Evolutionary conservation across 2,888 invertebrate species (phyloP), one percentile per base, ranked within the genome.

Genomic region (Drosophila paracracens): DNA sequence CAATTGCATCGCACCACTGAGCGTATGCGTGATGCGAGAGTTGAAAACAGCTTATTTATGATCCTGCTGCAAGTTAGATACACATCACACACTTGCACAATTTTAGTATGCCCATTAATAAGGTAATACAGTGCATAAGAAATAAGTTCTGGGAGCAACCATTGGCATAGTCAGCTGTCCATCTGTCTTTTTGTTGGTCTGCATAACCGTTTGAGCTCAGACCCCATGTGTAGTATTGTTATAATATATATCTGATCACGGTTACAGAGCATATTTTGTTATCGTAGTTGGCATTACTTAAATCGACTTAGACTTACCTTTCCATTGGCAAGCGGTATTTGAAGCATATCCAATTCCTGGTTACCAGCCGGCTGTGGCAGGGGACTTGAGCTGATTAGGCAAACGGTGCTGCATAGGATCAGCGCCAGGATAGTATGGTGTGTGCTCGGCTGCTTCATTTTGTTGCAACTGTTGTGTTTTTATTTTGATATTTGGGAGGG

Each of bases 311-410:
- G 8, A 92, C 93, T 92, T 86, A 93, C 93, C 93, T 93, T 93
- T 83, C 91, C 92, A 85, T 92, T 89, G 54, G 83, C 79, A n/a
- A 93, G 83, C n/a, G 93, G 93, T 75, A 93, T 93, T 79, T 93
- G 92, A 65, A 93, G 79, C 59, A 93, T 83, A 80, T 93, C 93
- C 70, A 93, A 81, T 87, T 92, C 92, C 82, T 91, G 91, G 77
- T 92, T 90, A 58, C 81, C 90, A 64, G 88, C 89, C 53, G 93
- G 91, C 51, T 82, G 74, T 35, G 82, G 85, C 18, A 93, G 79
- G 50, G 93, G 93, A 62, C 90, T 82, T 61, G 92, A 93, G 62
- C 80, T 89, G 71, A 91, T 79, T 21, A 90, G 76, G 66, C 82
- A 87, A 63, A 84, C 79, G 70, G 72, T 79, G 81, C 91, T 91